Evolutionary conservation across 2,888 invertebrate species (phyloP).

Genomic region (Acanthopleura granulata): DNA sequence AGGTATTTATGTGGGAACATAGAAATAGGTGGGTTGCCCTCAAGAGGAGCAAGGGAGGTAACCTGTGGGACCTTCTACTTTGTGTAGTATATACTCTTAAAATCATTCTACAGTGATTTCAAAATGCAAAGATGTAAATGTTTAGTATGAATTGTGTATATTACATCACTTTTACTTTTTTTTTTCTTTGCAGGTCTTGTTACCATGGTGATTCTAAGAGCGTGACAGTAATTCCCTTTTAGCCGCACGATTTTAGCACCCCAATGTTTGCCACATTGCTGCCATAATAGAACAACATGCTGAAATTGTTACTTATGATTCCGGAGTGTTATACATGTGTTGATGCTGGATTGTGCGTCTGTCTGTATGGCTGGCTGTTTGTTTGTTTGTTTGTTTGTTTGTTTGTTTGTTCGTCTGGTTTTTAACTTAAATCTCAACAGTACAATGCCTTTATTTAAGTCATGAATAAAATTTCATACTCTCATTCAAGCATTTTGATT

Average conservation of each 20-base stretch:
- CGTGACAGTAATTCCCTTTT: neutral
- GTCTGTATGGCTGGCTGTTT: neutral
- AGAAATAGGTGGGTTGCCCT: neutral
- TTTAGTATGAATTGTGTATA: neutral
- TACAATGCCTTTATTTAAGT: constrained; percentile 10
- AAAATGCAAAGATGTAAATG: neutral
- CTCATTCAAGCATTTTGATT: neutral
- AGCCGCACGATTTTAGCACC: neutral
- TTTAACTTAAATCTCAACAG: neutral
- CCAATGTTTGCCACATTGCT: neutral
- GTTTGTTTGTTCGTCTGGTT: neutral
- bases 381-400: neutral
- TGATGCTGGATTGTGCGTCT: neutral
- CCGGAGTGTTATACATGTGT: too few species aligned
- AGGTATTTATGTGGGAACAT: neutral
- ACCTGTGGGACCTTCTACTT: too few species aligned
- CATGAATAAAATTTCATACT: constrained; percentile 7
- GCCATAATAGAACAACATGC: constrained; percentile 18
- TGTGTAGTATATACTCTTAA: too few species aligned
- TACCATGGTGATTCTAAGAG: constrained; percentile 15
- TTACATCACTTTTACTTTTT: neutral
- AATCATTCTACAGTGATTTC: too few species aligned
- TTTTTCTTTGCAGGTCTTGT: constrained; percentile 6
- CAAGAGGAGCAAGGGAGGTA: neutral
- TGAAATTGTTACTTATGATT: neutral